Conservation (phyloP, 2,797 vertebrate species). For the Oryzias sinensis region DNA sequence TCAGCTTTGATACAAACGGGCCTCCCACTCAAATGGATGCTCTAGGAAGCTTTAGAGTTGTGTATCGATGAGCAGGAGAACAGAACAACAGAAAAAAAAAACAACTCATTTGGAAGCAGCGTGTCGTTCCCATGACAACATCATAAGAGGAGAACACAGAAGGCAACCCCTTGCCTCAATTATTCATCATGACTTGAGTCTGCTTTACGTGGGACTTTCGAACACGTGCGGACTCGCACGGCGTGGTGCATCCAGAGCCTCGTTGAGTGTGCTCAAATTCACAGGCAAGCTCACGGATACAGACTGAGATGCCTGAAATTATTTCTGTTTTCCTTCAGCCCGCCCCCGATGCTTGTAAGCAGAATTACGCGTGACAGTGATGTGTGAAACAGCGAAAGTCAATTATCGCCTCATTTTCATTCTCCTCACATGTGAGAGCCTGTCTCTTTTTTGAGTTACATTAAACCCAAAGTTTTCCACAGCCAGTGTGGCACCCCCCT, state of each 20-base stretch:
- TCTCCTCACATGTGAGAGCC: slow-evolving; percentile 38
- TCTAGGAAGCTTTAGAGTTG: neutral
- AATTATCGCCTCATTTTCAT: slow-evolving; percentile 66
- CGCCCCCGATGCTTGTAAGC: slow-evolving; percentile 21
- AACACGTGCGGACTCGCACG: slow-evolving; percentile 1
- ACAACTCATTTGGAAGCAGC: slow-evolving; percentile 43
- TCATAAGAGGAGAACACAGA: slow-evolving; percentile 31
- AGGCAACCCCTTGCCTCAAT: slow-evolving; percentile 38
- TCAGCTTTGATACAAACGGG: slow-evolving; percentile 34
- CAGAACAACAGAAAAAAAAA: slow-evolving; percentile 14
- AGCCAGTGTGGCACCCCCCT: neutral
- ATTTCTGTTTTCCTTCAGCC: slow-evolving; percentile 12
- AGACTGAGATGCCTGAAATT: neutral
- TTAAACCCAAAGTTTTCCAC: slow-evolving; percentile 2
- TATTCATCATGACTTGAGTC: slow-evolving; percentile 31
- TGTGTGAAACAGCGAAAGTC: slow-evolving; percentile 55
- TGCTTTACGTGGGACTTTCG: slow-evolving; percentile 9
- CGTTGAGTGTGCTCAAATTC: neutral
- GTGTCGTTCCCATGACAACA: slow-evolving; percentile 74
- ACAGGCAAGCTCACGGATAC: neutral
- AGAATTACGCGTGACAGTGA: slow-evolving; percentile 44
- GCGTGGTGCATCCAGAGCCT: neutral
- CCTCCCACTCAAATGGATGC: slow-evolving; percentile 40
- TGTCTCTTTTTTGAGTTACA: slow-evolving; percentile 22
- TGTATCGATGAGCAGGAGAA: slow-evolving; percentile 19